phyloP scores from a whole-genome alignment of 2,888 invertebrate genomes.

The Therioaphis trifolii region DNA sequence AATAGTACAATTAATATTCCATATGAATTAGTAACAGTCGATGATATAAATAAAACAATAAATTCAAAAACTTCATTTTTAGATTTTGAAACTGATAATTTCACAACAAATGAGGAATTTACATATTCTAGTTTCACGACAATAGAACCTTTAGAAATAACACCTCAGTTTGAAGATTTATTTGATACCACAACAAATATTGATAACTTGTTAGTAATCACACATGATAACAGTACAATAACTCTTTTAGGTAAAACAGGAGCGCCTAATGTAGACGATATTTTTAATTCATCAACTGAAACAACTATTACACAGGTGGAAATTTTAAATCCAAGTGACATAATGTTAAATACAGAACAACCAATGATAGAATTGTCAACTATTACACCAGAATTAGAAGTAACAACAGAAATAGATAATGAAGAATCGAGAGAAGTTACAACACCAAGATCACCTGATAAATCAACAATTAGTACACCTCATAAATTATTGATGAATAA shows the following conservation, averaged over 20 bases:
- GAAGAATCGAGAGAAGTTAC: constrained; percentile 42
- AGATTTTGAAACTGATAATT: constrained; percentile 44
- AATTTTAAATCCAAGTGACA: constrained; percentile 54
- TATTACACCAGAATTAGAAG: constrained; percentile 23
- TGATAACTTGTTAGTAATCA: constrained; percentile 49
- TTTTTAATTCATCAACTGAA: constrained; percentile 8
- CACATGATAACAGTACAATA: constrained; percentile 46
- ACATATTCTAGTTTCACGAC: background rate
- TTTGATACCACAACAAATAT: constrained; percentile 45
- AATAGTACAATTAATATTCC: background rate
- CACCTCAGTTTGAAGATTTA: constrained; percentile 46
- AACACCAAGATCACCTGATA: constrained; percentile 29
- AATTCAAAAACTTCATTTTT: constrained; percentile 43
- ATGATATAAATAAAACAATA: background rate
- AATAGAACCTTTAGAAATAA: constrained; percentile 7
- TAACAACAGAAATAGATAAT: constrained; percentile 35
- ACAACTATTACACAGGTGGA: constrained; percentile 39
- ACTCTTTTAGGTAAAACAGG: constrained; percentile 18
- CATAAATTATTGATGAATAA: constrained; percentile 29
- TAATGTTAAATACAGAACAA: background rate
- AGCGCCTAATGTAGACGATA: background rate
- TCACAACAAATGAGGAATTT: constrained; percentile 12
- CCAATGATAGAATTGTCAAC: constrained; percentile 36
- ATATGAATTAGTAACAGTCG: constrained; percentile 4
- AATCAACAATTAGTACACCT: constrained; percentile 30